Conservation (phyloP, 2,888 invertebrate genomes). For the Cyclophora albipunctata region DNA sequence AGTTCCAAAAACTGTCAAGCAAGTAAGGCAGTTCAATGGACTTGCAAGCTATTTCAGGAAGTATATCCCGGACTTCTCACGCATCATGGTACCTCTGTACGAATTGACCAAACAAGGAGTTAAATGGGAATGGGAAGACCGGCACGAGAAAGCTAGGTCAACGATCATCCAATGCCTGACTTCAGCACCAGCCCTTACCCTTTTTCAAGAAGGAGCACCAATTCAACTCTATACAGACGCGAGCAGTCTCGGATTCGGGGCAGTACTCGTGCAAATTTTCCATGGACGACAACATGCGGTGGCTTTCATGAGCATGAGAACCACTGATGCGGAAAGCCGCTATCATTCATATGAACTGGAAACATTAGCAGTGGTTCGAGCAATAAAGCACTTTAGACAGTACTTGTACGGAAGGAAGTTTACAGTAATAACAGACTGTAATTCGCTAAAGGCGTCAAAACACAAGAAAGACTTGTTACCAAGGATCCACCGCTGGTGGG, state of each 20-base stretch:
- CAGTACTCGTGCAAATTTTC: conserved; percentile 6
- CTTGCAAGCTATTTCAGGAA: conserved; percentile 20
- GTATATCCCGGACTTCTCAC: conserved; percentile 18
- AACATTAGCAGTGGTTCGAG: conserved; percentile 20
- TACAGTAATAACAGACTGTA: conserved; percentile 20
- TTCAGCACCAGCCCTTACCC: not conserved
- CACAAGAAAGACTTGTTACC: conserved; percentile 13
- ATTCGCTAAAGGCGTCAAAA: conserved; percentile 13
- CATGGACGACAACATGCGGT: conserved; percentile 10
- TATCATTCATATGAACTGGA: conserved; percentile 22
- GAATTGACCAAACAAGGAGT: conserved; percentile 15
- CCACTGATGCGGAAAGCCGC: conserved; percentile 5
- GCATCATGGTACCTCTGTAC: conserved; percentile 16
- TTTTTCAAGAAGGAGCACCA: conserved; percentile 14
- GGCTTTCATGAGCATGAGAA: conserved; percentile 3
- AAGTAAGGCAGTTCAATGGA: conserved; percentile 23
- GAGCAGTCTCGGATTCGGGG: conserved; percentile 12
- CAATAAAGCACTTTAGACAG: conserved; percentile 19
- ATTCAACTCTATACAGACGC: conserved; percentile 10
- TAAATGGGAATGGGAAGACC: conserved; percentile 15
- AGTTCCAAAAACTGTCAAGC: conserved; percentile 18
- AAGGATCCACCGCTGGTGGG: conserved; percentile 23
- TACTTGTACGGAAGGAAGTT: conserved; percentile 18
- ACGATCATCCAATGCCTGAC: not conserved
- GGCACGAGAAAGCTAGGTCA: conserved; percentile 16